These are phyloP conservation scores for Cephus pygmeus DNA, from an alignment of 2,888 invertebrate genomes.

Conservation along the genomic window DNA sequence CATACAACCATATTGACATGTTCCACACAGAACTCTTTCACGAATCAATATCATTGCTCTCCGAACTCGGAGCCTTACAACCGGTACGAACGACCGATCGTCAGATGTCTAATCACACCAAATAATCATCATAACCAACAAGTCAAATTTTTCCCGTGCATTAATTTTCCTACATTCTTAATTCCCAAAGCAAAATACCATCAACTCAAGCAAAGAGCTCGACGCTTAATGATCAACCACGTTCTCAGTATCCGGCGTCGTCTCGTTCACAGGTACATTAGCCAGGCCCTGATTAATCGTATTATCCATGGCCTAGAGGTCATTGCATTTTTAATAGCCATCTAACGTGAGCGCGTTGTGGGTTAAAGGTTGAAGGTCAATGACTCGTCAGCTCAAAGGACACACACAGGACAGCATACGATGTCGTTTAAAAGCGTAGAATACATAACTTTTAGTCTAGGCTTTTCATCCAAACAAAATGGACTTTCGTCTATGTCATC, in stretches of 20 bases:
- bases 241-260: neutral
- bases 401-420: neutral
- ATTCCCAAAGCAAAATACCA: neutral
- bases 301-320: neutral
- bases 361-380: neutral
- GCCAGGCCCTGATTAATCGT: neutral
- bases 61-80: neutral
- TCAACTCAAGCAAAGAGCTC: neutral
- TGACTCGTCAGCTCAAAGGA: neutral
- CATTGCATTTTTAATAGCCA: neutral
- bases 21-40: neutral
- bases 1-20: neutral
- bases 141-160: neutral
- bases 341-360: neutral
- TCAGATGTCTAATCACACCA: neutral
- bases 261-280: neutral
- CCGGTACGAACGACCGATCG: neutral
- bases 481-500: neutral
- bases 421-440: neutral
- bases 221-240: neutral
- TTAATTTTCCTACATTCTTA: neutral
- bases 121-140: neutral
- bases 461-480: neutral
- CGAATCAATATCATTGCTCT: neutral
- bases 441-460: neutral